Evolutionary conservation across 2,113 vertebrate species (phyloP).

Genomic region (Bubo blakistoni): DNA sequence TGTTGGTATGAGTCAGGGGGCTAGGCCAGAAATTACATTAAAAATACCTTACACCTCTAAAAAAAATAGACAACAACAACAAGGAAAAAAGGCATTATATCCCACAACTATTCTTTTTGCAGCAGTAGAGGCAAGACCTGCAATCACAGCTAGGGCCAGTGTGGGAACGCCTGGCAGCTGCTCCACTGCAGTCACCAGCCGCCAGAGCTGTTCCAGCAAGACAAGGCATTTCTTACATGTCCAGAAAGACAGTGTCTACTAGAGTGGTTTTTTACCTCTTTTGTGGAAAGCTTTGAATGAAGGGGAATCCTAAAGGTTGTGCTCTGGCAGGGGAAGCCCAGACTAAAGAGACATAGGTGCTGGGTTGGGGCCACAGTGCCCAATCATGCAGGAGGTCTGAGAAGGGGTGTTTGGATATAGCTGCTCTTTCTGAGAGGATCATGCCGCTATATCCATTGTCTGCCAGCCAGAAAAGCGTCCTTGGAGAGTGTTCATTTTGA

Average conservation of each 20-base stretch:
- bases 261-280: background rate
- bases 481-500: background rate
- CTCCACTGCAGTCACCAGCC: background rate
- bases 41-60: background rate
- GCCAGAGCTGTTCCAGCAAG: background rate
- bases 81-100: background rate
- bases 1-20: accelerated
- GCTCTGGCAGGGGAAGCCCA: background rate
- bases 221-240: accelerated
- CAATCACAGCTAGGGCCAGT: background rate
- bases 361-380: background rate
- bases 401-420: background rate
- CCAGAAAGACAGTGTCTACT: background rate
- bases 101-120: background rate
- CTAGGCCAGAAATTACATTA: background rate
- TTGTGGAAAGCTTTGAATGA: background rate
- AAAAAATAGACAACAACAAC: background rate
- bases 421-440: background rate
- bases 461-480: background rate
- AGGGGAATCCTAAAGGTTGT: background rate
- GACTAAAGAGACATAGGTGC: background rate
- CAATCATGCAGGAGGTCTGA: background rate
- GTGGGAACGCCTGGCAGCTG: background rate
- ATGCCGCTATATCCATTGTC: background rate
- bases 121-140: background rate